These are phyloP conservation scores for Hydrochoerus hydrochaeris DNA, from an alignment of 2,113 vertebrate species.

Conservation along the genomic window DNA sequence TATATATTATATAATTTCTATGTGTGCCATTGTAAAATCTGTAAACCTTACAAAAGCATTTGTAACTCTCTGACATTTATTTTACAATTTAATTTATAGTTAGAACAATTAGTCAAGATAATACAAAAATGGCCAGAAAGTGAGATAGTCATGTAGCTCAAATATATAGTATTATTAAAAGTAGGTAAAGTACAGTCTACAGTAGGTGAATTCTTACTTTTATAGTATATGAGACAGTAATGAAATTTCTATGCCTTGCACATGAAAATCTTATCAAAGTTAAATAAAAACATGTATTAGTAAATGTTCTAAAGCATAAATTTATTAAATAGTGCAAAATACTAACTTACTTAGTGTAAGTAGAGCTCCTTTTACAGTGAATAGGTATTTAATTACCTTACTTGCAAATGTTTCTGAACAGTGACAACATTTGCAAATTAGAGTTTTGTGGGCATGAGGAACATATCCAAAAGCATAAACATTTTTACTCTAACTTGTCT, in stretches of 20 bases:
- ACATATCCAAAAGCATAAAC: constrained; percentile 18
- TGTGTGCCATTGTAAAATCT: neutral
- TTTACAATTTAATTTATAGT: neutral
- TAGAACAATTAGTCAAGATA: neutral
- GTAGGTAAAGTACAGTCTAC: neutral
- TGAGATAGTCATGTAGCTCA: neutral
- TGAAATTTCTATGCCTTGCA: neutral
- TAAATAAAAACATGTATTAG: neutral
- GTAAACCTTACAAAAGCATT: neutral
- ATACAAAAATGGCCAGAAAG: neutral
- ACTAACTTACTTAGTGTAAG: neutral
- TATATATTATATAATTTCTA: neutral
- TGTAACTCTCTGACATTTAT: neutral
- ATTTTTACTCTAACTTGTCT: constrained; percentile 32
- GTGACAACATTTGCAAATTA: constrained; percentile 40
- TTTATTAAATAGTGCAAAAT: neutral
- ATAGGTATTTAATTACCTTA: constrained; percentile 18
- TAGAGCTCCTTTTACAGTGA: neutral
- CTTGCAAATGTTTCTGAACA: constrained; percentile 27
- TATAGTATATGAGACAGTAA: neutral
- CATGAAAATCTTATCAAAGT: neutral
- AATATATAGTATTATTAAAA: neutral
- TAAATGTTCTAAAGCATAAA: neutral
- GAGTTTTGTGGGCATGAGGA: constrained; percentile 13
- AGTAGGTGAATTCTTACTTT: neutral